Evolutionary conservation across 2,888 invertebrate species (phyloP), one percentile per base, ranked within the genome.

Genomic region (Hirudinaria manillensis): DNA sequence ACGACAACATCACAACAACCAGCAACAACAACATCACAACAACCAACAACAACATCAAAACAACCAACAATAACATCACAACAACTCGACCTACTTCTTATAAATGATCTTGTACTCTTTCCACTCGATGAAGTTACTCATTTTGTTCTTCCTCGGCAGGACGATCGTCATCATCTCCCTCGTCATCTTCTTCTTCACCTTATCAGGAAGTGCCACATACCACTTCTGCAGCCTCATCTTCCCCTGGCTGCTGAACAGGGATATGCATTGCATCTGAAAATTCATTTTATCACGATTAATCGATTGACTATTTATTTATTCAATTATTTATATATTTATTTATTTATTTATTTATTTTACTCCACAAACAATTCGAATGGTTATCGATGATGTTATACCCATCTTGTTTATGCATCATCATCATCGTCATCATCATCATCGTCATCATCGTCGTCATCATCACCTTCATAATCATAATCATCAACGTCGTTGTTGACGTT

Each of bases 121-220:
- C 96, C 98, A 99, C 85, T 99, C 99, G 29, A 99, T 87, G 84
- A 99, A 99, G 77, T 96, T 97, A 84, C 97, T 98, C 98, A 99
- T 87, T 93, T 88, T 97, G 55, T 96, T 96, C 84, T 98, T 97
- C 77, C 97, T 88, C 0, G 95, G 91, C 77, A 98, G 88, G 79
- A 98, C 94, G 27, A 94, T 93, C 0, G 95, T 94, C 74, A 97
- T 94, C 78, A 97, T 86, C 86, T 98, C 97, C 56, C 97, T 87
- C 0, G 95, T 95, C 68, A 96, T 96, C 87, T 97, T 97, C 88
- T 97, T 97, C 87, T 97, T 96, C 75, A 92, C 87, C 85, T 98
- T 99, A 83, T 99, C 99, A 0, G 95, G 93, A 86, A 97, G 24
- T 32, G 36, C 29, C 75, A 92, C 93, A 85, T 97, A 99, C 99